Conservation (phyloP, 2,113 vertebrate genomes). For the Oncorhynchus mykiss region DNA sequence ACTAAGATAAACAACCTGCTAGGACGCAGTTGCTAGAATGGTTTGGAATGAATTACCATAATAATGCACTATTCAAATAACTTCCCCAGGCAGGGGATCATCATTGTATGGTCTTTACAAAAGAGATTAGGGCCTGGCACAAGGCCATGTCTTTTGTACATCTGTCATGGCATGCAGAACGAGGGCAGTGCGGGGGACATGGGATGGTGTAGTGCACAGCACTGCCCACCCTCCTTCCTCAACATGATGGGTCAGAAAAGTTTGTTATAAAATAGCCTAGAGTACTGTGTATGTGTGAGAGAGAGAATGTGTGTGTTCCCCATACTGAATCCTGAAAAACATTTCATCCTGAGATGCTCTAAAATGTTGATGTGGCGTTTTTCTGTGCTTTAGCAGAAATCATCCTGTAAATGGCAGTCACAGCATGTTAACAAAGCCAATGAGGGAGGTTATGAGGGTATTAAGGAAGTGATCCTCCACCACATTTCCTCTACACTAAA, state of each 20-base stretch:
- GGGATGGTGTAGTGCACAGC: neutral
- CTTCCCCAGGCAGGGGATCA: slow-evolving; percentile 9
- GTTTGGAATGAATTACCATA: slow-evolving; percentile 36
- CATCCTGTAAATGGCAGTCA: neutral
- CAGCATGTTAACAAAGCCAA: neutral
- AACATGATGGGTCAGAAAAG: no score
- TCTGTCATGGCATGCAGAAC: slow-evolving; percentile 29
- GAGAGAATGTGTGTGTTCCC: neutral
- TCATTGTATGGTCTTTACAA: slow-evolving; percentile 22
- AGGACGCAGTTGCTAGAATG: slow-evolving; percentile 20
- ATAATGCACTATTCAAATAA: slow-evolving; percentile 26
- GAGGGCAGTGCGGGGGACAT: slow-evolving; percentile 6
- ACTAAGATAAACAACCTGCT: slow-evolving; percentile 4
- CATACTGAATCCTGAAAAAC: neutral
- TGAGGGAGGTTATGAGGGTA: no score
- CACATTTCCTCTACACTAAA: no score
- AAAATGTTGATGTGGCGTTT: neutral
- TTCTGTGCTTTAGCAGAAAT: neutral
- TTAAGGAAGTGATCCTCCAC: no score
- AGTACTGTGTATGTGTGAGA: neutral
- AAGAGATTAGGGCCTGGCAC: slow-evolving; percentile 36
- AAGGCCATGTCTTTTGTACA: slow-evolving; percentile 18
- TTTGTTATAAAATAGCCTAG: no score
- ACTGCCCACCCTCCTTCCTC: slow-evolving; percentile 2
- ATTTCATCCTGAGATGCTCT: neutral